Evolutionary conservation across 2,113 vertebrate genomes (phyloP).

Genomic region (Heterotilapia buettikoferi): DNA sequence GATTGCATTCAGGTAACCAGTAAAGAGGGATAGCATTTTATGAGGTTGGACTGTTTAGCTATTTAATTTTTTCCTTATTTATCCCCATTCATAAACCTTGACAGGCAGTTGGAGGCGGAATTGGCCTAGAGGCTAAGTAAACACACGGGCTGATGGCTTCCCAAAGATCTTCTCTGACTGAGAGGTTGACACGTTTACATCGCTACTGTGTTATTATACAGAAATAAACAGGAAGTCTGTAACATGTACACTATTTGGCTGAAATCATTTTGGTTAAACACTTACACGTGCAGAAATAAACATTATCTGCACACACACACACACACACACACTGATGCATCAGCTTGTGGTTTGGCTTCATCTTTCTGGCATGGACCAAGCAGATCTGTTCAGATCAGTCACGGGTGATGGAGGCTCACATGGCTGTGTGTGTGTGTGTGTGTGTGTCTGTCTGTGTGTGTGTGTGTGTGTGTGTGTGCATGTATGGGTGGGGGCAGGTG

Average conservation of each 20-base stretch:
- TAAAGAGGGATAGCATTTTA: neutral
- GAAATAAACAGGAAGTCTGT: neutral
- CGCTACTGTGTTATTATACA: neutral
- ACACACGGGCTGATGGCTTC: neutral
- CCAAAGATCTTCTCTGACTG: neutral
- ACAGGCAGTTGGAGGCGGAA: neutral
- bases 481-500: slow-evolving; percentile 27
- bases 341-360: slow-evolving; percentile 43
- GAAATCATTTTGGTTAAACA: neutral
- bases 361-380: slow-evolving; percentile 2
- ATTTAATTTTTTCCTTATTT: neutral
- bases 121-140: neutral
- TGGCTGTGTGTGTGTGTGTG: neutral
- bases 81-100: neutral
- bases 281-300: neutral
- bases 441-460: neutral
- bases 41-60: neutral
- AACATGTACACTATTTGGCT: neutral
- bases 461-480: neutral
- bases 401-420: neutral
- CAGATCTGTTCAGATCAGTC: slow-evolving; percentile 37
- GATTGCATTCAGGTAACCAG: neutral
- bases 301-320: neutral
- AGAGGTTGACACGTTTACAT: neutral
- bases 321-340: neutral